Conservation (phyloP, 2,888 invertebrate species). For the Folsomia manolachei region DNA sequence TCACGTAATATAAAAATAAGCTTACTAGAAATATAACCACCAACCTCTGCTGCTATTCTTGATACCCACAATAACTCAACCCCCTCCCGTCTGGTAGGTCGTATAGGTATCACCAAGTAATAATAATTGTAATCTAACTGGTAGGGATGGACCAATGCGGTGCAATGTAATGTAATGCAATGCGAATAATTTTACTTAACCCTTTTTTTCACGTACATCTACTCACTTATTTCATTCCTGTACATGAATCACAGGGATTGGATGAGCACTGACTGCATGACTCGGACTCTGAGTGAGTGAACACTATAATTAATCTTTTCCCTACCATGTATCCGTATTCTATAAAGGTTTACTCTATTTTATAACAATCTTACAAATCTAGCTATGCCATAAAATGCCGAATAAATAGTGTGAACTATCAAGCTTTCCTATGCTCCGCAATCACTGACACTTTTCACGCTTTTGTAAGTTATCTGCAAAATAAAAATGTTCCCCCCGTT, state of each 20-base stretch:
- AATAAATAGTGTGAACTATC: neutral
- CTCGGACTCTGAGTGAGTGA: no score
- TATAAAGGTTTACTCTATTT: no score
- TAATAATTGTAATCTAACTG: neutral
- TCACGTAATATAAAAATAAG: no score
- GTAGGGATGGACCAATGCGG: neutral
- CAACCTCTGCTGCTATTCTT: neutral
- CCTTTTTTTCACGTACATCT: neutral
- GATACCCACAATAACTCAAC: neutral
- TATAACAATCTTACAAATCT: no score
- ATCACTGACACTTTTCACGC: neutral
- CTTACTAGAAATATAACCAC: neutral
- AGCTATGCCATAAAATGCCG: no score
- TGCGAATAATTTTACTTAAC: conserved; percentile 7
- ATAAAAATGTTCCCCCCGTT: conserved; percentile 2
- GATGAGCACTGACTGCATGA: neutral
- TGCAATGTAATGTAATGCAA: neutral
- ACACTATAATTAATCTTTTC: neutral
- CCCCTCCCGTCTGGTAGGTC: neutral
- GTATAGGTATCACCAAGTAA: neutral
- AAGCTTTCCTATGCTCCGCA: neutral
- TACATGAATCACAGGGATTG: neutral
- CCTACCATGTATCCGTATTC: neutral
- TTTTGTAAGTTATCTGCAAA: neutral
- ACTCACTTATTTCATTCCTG: neutral